Evolutionary conservation across 2,113 vertebrate genomes (phyloP).

Genomic region (Turdus rufiventris): DNA sequence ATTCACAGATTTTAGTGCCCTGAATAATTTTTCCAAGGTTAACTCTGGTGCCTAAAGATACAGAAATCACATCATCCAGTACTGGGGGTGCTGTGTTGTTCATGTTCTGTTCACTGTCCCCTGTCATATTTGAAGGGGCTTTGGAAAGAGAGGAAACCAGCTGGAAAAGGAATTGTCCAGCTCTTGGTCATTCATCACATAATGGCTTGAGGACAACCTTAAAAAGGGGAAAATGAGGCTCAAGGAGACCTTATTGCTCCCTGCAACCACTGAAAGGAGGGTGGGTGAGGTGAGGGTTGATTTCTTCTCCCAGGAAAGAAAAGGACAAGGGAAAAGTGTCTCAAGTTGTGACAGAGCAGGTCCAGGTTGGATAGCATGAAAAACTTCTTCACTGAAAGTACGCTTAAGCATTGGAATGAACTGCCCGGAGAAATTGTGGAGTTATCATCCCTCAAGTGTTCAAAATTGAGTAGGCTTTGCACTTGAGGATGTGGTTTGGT

Average conservation of each 20-base stretch:
- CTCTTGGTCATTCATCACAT: neutral
- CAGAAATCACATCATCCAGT: neutral
- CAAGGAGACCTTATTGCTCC: neutral
- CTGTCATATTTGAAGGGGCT: neutral
- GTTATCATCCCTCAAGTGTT: too few species aligned
- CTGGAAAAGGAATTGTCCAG: neutral
- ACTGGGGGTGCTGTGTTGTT: neutral
- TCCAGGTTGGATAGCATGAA: neutral
- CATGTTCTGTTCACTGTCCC: neutral
- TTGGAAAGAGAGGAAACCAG: neutral
- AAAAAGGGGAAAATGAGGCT: neutral
- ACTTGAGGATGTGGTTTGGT: neutral
- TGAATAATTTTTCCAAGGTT: neutral
- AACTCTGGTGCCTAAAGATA: neutral
- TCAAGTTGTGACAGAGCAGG: neutral
- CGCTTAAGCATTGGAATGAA: neutral
- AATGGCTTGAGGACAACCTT: neutral
- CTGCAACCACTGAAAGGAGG: neutral
- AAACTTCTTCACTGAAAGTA: neutral
- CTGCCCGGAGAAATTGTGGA: neutral
- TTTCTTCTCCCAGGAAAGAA: neutral
- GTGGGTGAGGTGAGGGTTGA: neutral
- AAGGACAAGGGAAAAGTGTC: accelerated
- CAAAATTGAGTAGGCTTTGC: neutral
- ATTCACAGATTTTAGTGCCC: neutral